Percentiles rank a stretch among this genome's conserved stretches.
phyloP scores from a whole-genome alignment of 2,888 invertebrate genomes.

The Parnassius mnemosyne region DNA sequence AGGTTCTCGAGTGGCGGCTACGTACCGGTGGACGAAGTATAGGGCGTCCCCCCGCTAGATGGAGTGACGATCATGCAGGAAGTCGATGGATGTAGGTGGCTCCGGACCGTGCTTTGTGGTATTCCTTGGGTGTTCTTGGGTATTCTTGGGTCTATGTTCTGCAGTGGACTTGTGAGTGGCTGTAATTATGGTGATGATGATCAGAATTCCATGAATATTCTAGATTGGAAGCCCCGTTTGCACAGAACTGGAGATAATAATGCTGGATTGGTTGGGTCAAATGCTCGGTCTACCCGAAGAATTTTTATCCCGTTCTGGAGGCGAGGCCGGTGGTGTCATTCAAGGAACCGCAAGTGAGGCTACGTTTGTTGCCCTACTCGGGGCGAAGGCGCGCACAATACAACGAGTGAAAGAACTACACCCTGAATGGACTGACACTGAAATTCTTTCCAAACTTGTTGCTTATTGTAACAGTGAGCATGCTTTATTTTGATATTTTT shows the following conservation, averaged over 20 bases:
- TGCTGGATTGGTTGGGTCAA: slow-evolving; percentile 97
- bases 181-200: too few relatives aligned
- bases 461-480: slow-evolving; percentile 91
- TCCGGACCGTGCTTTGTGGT: too few relatives aligned
- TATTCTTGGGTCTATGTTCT: too few relatives aligned
- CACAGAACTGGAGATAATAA: slow-evolving; percentile 96
- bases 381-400: slow-evolving; percentile 89
- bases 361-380: slow-evolving; percentile 93
- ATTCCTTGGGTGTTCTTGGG: too few relatives aligned
- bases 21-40: too few relatives aligned
- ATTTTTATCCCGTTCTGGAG: slow-evolving; percentile 91
- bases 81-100: too few relatives aligned
- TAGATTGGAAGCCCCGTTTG: slow-evolving; percentile 97
- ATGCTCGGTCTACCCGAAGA: slow-evolving; percentile 92
- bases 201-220: slow-evolving; percentile 29
- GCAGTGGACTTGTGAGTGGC: too few relatives aligned
- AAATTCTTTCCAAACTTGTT: slow-evolving; percentile 89
- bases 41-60: too few relatives aligned
- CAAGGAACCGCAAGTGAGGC: slow-evolving; percentile 98
- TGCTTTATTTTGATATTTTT: background rate
- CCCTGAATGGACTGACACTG: slow-evolving; percentile 87
- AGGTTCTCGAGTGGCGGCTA: too few relatives aligned
- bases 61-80: too few relatives aligned
- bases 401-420: slow-evolving; percentile 84
- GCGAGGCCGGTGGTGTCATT: slow-evolving; percentile 94